phyloP scores from a whole-genome alignment of 2,113 vertebrate genomes.

The Planiliza haematocheilus region DNA sequence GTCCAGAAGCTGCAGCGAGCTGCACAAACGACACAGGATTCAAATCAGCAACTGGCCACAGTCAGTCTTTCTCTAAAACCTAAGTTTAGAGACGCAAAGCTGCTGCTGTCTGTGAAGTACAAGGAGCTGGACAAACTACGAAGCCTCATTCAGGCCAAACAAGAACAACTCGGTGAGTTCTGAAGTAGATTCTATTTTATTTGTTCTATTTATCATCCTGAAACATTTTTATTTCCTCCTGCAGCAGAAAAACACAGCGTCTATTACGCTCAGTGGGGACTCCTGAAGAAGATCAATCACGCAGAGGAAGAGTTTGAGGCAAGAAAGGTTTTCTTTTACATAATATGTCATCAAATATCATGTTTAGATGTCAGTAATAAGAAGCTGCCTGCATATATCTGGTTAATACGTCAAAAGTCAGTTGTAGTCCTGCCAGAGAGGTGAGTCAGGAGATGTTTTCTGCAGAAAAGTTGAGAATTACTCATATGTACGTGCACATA shows the following conservation, averaged over 20 bases:
- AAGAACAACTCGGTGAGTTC: constrained; percentile 61
- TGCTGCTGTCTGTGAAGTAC: constrained; percentile 64
- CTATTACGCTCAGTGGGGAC: constrained; percentile 22
- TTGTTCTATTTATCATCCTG: neutral
- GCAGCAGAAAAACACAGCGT: constrained; percentile 44
- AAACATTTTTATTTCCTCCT: neutral
- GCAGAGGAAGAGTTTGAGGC: constrained; percentile 64
- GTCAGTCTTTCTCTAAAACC: constrained; percentile 57
- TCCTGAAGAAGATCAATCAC: constrained; percentile 46
- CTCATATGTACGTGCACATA: too few relatives aligned
- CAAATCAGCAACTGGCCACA: constrained; percentile 66
- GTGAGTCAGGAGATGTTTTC: too few relatives aligned
- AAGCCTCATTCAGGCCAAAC: constrained; percentile 58
- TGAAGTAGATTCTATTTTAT: neutral
- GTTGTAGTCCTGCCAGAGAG: too few relatives aligned
- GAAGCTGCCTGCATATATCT: too few relatives aligned
- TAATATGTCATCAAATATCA: fast-evolving
- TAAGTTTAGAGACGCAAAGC: constrained; percentile 52
- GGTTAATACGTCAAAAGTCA: too few relatives aligned
- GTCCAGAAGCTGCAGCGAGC: constrained; percentile 57
- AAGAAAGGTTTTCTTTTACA: constrained; percentile 3
- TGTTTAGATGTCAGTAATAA: too few relatives aligned
- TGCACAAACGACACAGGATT: constrained; percentile 37
- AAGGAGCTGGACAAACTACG: constrained; percentile 54
- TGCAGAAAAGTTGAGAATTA: too few relatives aligned